phyloP scores from a whole-genome alignment of 2,888 invertebrate species.

The Amphipyra tragopoginis region DNA sequence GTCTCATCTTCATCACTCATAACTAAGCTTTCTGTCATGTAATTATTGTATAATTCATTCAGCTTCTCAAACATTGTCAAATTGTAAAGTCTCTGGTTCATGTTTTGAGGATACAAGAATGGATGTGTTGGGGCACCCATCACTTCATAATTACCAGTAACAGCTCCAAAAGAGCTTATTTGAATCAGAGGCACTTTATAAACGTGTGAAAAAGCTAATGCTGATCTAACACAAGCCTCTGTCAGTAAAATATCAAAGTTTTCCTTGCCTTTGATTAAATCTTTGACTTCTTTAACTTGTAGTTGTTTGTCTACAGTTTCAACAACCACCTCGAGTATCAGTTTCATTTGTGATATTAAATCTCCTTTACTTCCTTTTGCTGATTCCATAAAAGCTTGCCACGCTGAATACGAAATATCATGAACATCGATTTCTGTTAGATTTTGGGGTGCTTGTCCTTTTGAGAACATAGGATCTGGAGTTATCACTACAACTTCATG shows the following conservation, averaged over 20 bases:
- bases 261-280: conserved; percentile 55
- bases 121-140: conserved; percentile 68
- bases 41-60: conserved; percentile 53
- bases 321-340: conserved; percentile 21
- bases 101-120: conserved; percentile 60
- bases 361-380: conserved; percentile 38
- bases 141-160: conserved; percentile 42
- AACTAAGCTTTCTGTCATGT: conserved; percentile 17
- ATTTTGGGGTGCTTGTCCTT: conserved; percentile 64
- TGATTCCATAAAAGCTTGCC: conserved; percentile 26
- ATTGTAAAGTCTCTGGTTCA: conserved; percentile 60
- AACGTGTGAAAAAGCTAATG: conserved; percentile 58
- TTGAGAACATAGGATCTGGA: conserved; percentile 70
- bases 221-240: conserved; percentile 59
- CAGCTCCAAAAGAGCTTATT: conserved; percentile 66
- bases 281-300: conserved; percentile 52
- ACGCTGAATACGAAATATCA: conserved; percentile 61
- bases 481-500: conserved; percentile 80
- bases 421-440: conserved; percentile 76
- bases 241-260: conserved; percentile 68
- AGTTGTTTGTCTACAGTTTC: conserved; percentile 52
- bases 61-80: conserved; percentile 65
- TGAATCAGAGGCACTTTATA: conserved; percentile 70
- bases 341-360: conserved; percentile 36
- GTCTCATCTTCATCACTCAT: conserved; percentile 37